Base-by-base conservation (phyloP, 2,888 invertebrate species). In the Lamproptera curius region DNA sequence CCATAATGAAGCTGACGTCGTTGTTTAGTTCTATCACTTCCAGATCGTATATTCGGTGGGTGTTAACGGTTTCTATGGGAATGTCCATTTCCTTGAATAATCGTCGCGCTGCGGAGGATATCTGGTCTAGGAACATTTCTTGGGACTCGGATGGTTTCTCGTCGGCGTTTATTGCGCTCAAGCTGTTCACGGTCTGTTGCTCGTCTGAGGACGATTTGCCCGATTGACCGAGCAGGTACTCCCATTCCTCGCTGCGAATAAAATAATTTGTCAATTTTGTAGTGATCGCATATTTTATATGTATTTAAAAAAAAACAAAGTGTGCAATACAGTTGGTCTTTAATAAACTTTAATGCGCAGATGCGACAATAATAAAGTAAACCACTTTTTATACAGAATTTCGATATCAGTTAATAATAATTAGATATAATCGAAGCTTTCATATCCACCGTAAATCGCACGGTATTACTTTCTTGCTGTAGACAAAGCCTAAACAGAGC, bases 221-320 rank as follows among this genome's bases (percentile, higher is more conserved):
- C 0, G 86, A 77, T 54, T 89, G 89, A 15, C 89, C 91, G 66
- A 93, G 94, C 10, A 98, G 85, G 75, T 96, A 95, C 59, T 95
- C 94, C 98, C 98, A 99, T 80, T 99, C 99, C 72, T 98, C 98
- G 16, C 96, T 96, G 86, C n/a, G n/a, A n/a, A n/a, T n/a, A n/a
- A n/a, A n/a, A n/a, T n/a, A n/a, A n/a, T n/a, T n/a, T n/a, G n/a
- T n/a, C n/a, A n/a, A n/a, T n/a, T n/a, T n/a, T n/a, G n/a, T n/a
- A n/a, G n/a, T n/a, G n/a, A n/a, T n/a, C n/a, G n/a, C n/a, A n/a
- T n/a, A n/a, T n/a, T n/a, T n/a, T n/a, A n/a, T n/a, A n/a, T n/a
- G n/a, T n/a, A n/a, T 23, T 39, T 23, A 23, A 23, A 14, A 20
- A 20, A 6, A 38, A 38, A 38, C 20, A 38, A 10, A 26, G 23